Evolutionary conservation across 2,113 vertebrate genomes (phyloP).

Genomic region (Corythoichthys intestinalis): DNA sequence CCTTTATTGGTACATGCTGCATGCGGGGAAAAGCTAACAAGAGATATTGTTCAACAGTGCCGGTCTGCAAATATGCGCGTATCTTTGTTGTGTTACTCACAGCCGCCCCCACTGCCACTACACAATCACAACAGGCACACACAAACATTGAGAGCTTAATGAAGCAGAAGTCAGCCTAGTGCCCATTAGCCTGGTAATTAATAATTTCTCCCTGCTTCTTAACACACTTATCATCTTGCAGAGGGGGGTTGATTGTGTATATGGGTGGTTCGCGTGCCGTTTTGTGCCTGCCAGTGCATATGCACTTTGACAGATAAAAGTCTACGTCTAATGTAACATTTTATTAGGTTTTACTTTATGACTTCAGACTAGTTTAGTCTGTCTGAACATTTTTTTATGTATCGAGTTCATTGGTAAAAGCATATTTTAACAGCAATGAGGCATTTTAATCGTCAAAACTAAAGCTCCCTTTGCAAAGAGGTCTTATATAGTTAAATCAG

Average conservation of each 20-base stretch:
- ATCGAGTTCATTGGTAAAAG: not conserved
- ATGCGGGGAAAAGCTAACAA: not conserved
- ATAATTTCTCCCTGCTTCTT: constrained; percentile 94
- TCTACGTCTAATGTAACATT: not conserved
- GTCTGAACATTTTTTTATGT: not conserved
- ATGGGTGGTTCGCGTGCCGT: constrained; percentile 20
- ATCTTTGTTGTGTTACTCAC: constrained; percentile 40
- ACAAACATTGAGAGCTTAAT: constrained; percentile 84
- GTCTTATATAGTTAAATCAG: not conserved
- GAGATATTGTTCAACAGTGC: not conserved
- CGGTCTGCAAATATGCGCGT: constrained; percentile 22
- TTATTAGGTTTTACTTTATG: not conserved
- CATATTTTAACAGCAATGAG: not conserved
- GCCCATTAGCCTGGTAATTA: constrained; percentile 99
- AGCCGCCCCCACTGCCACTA: constrained; percentile 33
- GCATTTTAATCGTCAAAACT: not conserved
- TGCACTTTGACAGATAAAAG: constrained; percentile 40
- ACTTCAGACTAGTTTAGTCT: not conserved
- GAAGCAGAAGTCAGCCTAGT: constrained; percentile 89
- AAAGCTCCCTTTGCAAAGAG: not conserved
- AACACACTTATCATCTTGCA: constrained; percentile 89
- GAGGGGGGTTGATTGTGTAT: constrained; percentile 41
- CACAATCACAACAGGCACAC: constrained; percentile 49
- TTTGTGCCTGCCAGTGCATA: constrained; percentile 38
- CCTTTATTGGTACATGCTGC: not conserved